A percentile compares a stretch with the other conserved stretches of the same genome.
phyloP scores from a whole-genome alignment of 2,888 invertebrate genomes.

The Microplitis deprimator region DNA sequence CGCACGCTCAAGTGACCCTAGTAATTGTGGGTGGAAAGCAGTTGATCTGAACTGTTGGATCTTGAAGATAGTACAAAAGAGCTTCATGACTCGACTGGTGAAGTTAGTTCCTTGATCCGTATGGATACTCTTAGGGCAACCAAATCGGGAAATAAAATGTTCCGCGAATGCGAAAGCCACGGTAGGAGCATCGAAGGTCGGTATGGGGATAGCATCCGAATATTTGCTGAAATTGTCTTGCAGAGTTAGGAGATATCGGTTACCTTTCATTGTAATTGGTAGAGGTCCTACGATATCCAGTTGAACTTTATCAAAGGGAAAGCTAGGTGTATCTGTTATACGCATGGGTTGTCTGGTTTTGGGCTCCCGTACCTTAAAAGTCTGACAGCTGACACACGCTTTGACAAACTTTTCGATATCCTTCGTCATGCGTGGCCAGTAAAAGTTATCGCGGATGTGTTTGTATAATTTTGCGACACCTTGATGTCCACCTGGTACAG shows the following conservation, averaged over 20 bases:
- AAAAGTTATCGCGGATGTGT: conserved; percentile 39
- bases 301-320: conserved; percentile 42
- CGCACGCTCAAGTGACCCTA: conserved; percentile 40
- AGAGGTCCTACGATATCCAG: conserved; percentile 51
- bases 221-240: conserved; percentile 38
- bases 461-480: conserved; percentile 37
- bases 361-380: conserved; percentile 22
- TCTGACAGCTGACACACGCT: conserved; percentile 46
- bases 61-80: conserved; percentile 40
- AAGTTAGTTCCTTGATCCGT: conserved; percentile 38
- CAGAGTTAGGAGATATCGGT: conserved; percentile 28
- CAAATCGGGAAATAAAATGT: conserved; percentile 39
- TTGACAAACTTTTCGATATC: conserved; percentile 42
- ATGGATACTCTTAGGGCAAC: conserved; percentile 34
- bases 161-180: background rate
- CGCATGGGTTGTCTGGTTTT: conserved; percentile 34
- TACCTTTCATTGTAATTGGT: conserved; percentile 33
- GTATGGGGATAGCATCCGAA: conserved; percentile 30
- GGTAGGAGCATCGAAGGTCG: background rate
- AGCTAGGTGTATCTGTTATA: conserved; percentile 30
- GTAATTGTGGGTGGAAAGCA: conserved; percentile 43
- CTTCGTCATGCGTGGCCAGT: conserved; percentile 43
- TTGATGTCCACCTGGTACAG: conserved; percentile 40
- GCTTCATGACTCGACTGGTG: conserved; percentile 41
- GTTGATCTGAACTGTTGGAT: conserved; percentile 43